phyloP scores from a whole-genome alignment of 23 tunicate genomes.

The Halocynthia roretzi region DNA sequence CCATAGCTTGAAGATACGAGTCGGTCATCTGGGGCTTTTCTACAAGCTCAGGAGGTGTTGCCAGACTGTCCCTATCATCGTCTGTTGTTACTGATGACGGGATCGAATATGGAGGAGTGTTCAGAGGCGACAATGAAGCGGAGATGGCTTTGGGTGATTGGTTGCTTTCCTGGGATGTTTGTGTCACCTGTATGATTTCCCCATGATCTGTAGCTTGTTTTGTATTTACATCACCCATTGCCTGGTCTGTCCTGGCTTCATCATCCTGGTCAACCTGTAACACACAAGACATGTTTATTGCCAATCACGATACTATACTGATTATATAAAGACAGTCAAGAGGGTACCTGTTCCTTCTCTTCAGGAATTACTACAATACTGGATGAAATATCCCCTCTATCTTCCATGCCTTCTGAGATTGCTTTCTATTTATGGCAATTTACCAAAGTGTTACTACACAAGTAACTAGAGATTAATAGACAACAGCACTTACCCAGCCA shows the following conservation, averaged over 20 bases:
- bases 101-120: constrained; percentile 57
- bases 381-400: too few relatives aligned
- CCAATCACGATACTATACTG: too few relatives aligned
- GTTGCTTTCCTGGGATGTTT: too few relatives aligned
- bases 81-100: constrained; percentile 33
- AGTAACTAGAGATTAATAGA: too few relatives aligned
- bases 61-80: constrained; percentile 74
- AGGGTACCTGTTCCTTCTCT: too few relatives aligned
- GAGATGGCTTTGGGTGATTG: too few relatives aligned
- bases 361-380: too few relatives aligned
- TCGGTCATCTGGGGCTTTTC: constrained; percentile 85
- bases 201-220: background rate
- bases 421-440: too few relatives aligned
- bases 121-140: constrained; percentile 11
- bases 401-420: too few relatives aligned
- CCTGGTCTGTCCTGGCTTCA: constrained; percentile 14
- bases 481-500: constrained; percentile 62
- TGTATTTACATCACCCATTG: background rate
- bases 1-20: constrained; percentile 67
- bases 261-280: constrained; percentile 29
- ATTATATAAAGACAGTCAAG: too few relatives aligned
- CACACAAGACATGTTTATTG: background rate
- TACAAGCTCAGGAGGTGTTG: constrained; percentile 89
- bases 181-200: too few relatives aligned
- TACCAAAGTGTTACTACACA: too few relatives aligned